These are phyloP conservation scores for Ormyrus thymus DNA, from an alignment of 2,888 invertebrate genomes.

Conservation along the genomic window DNA sequence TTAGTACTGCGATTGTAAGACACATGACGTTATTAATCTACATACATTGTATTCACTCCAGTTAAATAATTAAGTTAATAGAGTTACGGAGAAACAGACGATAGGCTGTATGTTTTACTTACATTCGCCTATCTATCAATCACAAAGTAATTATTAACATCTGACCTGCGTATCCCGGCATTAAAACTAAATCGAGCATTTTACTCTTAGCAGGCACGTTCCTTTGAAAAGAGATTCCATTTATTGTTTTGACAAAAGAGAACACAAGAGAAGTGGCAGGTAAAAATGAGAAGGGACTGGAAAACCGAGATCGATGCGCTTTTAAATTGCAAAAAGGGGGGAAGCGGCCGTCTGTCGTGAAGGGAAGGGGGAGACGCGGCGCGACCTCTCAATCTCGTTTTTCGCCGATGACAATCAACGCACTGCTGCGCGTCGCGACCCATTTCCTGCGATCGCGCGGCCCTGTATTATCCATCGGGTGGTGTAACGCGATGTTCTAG, in stretches of 20 bases:
- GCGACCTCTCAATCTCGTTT: constrained; percentile 22
- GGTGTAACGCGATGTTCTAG: not conserved
- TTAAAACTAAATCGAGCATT: no score
- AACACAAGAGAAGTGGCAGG: no score
- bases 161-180: no score
- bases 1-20: no score
- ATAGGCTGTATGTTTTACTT: no score
- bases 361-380: not conserved
- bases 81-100: no score
- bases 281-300: not conserved
- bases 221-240: not conserved
- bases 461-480: not conserved
- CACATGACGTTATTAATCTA: no score
- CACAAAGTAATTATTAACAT: no score
- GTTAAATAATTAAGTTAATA: no score
- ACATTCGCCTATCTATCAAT: no score
- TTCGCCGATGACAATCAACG: constrained; percentile 36
- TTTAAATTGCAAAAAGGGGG: constrained; percentile 27
- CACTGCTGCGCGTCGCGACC: constrained; percentile 4
- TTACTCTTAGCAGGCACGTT: no score
- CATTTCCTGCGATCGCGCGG: constrained; percentile 10
- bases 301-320: constrained; percentile 17
- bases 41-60: no score
- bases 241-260: constrained; percentile 14
- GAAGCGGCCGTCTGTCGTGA: not conserved